Conservation (phyloP, 2,888 invertebrate species). For the Drosophila suboccidentalis region DNA sequence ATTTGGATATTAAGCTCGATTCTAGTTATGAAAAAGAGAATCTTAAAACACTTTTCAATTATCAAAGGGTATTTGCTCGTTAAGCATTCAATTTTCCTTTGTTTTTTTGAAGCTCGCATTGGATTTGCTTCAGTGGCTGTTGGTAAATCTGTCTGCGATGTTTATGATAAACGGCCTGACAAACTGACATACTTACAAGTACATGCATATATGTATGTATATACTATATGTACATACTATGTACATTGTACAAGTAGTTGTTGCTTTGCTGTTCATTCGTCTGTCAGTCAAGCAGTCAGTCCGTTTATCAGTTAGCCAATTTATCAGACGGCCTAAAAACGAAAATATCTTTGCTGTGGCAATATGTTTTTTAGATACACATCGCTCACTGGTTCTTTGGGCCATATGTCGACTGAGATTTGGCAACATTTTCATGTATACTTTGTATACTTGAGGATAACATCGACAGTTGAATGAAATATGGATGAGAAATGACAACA, state of each 20-base stretch:
- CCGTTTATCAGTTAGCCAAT: conserved; percentile 32
- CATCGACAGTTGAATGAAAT: conserved; percentile 54
- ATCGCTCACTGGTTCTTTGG: conserved; percentile 39
- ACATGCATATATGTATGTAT: not conserved
- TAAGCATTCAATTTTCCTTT: not conserved
- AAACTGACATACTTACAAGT: conserved; percentile 4
- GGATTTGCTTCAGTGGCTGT: conserved; percentile 15
- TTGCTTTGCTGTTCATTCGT: conserved; percentile 23
- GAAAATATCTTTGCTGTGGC: conserved; percentile 52
- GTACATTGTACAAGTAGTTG: conserved; percentile 17
- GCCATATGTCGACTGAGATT: conserved; percentile 27
- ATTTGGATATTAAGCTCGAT: too few relatives aligned
- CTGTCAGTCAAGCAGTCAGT: conserved; percentile 24
- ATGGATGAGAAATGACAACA: conserved; percentile 30
- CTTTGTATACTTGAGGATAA: conserved; percentile 29
- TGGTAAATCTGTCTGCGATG: conserved; percentile 38
- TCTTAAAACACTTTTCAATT: not conserved
- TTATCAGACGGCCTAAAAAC: conserved; percentile 23
- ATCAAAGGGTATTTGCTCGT: conserved; percentile 16
- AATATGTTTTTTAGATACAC: conserved; percentile 59
- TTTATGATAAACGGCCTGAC: conserved; percentile 45
- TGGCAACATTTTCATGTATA: conserved; percentile 30
- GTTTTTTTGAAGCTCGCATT: conserved; percentile 6
- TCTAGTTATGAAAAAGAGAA: too few relatives aligned
- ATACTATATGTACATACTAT: conserved; percentile 4